Evolutionary conservation across 2,113 vertebrate species (phyloP).

Genomic region (Cyanoramphus novaezelandiae): DNA sequence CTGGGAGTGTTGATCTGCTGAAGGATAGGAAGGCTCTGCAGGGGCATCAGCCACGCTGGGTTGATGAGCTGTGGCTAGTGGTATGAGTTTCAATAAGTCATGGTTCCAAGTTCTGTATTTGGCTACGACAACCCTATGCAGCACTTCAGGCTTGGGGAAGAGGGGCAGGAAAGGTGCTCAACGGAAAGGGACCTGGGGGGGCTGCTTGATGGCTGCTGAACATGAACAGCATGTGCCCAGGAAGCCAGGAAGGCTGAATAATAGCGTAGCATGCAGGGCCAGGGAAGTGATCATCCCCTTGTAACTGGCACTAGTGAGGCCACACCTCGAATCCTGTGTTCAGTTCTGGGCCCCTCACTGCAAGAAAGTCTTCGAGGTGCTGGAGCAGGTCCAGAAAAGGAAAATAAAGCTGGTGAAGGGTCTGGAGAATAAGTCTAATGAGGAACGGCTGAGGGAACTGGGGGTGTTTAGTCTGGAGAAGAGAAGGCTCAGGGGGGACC

Average conservation of each 20-base stretch:
- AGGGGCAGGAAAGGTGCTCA: neutral
- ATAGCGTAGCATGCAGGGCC: neutral
- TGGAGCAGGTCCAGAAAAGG: neutral
- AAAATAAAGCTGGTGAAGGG: neutral
- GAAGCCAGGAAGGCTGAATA: neutral
- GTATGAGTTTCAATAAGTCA: neutral
- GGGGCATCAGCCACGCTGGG: neutral
- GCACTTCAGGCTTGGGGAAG: neutral
- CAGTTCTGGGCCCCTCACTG: neutral
- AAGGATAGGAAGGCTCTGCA: neutral
- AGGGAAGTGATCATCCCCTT: neutral
- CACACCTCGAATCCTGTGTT: neutral
- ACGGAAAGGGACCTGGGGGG: neutral
- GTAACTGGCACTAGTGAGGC: neutral
- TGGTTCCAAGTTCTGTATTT: neutral
- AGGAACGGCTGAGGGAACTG: neutral
- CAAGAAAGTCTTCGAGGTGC: neutral
- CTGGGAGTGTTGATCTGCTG: neutral
- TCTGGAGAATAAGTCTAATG: neutral
- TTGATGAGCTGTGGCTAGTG: neutral
- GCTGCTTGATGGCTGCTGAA: neutral
- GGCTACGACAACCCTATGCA: neutral
- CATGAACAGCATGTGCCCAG: neutral
- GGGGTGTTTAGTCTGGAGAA: neutral
- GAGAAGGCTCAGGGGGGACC: neutral